These are phyloP conservation scores for Hippopotamus amphibius DNA, from an alignment of 2,113 vertebrate species.

Conservation along the genomic window DNA sequence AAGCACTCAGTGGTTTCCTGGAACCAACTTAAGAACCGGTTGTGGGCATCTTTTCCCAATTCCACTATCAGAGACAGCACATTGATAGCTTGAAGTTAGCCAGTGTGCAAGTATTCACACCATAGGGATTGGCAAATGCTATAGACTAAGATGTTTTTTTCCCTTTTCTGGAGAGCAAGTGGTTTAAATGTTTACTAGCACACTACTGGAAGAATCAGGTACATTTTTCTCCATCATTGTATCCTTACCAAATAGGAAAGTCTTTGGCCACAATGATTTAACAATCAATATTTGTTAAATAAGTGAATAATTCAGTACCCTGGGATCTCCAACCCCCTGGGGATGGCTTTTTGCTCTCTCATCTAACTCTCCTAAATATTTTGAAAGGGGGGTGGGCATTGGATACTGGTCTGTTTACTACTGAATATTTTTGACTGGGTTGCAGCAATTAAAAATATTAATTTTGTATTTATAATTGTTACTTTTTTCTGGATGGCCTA, in stretches of 20 bases:
- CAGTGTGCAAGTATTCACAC: not conserved
- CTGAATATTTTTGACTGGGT: not conserved
- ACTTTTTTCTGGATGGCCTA: not conserved
- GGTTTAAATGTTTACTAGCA: not conserved
- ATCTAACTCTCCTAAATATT: not conserved
- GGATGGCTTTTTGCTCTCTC: not conserved
- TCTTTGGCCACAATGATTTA: not conserved
- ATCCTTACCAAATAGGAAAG: not conserved
- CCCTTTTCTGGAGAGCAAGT: not conserved
- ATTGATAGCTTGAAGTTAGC: not conserved
- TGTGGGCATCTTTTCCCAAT: not conserved
- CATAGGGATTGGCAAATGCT: not conserved
- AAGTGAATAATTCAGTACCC: not conserved
- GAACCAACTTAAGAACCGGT: not conserved
- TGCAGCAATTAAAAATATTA: not conserved
- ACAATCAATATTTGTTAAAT: not conserved
- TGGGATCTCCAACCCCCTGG: not conserved
- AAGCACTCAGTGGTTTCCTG: not conserved
- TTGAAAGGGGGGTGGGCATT: not conserved
- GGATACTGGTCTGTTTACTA: not conserved
- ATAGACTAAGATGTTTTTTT: not conserved
- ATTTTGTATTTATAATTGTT: not conserved
- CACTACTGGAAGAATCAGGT: not conserved
- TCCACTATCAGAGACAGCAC: not conserved
- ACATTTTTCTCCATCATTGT: not conserved